A percentile compares a stretch with the other conserved stretches of the same genome.
Conservation (phyloP, 1,140 invertebrate species). For the Lethocerus indicus region DNA sequence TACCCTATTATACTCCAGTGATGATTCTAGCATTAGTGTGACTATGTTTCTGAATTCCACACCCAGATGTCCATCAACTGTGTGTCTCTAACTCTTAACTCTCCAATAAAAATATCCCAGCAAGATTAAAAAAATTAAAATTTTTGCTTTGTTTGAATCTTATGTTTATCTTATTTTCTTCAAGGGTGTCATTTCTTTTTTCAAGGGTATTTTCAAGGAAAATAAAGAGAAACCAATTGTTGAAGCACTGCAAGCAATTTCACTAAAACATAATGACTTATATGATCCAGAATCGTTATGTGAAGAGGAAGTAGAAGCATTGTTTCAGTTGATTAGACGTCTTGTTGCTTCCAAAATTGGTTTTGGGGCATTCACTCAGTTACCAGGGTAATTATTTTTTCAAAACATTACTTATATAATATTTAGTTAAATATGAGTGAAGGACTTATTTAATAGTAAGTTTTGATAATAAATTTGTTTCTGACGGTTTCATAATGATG, state of each 20-base stretch:
- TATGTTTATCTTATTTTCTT: background rate
- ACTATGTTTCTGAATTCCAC: no score
- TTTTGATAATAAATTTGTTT: background rate
- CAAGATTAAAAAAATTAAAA: no score
- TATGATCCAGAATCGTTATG: slow-evolving; percentile 39
- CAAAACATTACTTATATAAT: slow-evolving; percentile 2
- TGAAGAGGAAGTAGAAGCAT: slow-evolving; percentile 63
- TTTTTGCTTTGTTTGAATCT: background rate
- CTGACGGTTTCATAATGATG: background rate
- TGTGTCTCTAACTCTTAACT: no score
- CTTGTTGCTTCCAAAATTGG: slow-evolving; percentile 94
- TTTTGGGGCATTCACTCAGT: slow-evolving; percentile 85
- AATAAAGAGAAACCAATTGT: slow-evolving; percentile 96
- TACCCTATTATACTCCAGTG: no score
- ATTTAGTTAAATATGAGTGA: background rate
- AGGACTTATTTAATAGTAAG: background rate
- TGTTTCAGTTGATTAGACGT: slow-evolving; percentile 85
- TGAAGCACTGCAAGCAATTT: slow-evolving; percentile 55
- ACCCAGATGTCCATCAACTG: no score
- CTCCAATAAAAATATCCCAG: no score
- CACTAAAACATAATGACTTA: slow-evolving; percentile 30
- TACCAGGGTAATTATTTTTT: slow-evolving; percentile 48
- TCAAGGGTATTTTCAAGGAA: slow-evolving; percentile 84
- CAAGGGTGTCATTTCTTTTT: slow-evolving; percentile 24
- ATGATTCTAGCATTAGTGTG: no score